Conservation (phyloP, 2,113 vertebrate genomes). For the Dendrocopos noguchii region DNA sequence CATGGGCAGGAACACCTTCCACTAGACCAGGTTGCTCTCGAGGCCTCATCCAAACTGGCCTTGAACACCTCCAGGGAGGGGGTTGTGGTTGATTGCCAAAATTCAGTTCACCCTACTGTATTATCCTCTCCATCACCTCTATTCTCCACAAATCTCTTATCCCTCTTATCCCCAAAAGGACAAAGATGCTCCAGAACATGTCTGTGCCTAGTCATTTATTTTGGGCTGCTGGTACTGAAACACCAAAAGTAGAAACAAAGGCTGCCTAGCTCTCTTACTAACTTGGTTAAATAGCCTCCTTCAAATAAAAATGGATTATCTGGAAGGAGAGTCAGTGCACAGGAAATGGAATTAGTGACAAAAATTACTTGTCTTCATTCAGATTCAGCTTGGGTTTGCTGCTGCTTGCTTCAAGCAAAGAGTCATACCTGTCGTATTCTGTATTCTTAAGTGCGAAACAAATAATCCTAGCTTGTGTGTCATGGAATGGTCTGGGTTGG, state of each 20-base stretch:
- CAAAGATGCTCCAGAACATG: not conserved
- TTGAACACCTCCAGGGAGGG: too few species aligned
- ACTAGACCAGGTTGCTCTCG: too few species aligned
- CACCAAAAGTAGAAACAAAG: not conserved
- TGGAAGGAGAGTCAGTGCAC: not conserved
- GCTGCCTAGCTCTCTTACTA: not conserved
- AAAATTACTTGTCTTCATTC: not conserved
- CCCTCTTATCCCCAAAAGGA: not conserved
- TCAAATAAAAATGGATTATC: not conserved
- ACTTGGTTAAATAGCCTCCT: not conserved
- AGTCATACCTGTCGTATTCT: not conserved
- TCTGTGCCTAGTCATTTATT: not conserved
- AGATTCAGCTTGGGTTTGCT: not conserved
- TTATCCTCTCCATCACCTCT: not conserved
- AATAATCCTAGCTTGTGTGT: not conserved
- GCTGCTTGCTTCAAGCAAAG: not conserved
- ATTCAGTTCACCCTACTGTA: not conserved
- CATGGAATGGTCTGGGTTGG: too few species aligned
- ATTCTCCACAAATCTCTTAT: not conserved
- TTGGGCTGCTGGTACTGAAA: not conserved
- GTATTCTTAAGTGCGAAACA: not conserved
- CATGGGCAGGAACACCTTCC: too few species aligned
- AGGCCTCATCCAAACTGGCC: too few species aligned
- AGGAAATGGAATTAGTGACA: not conserved
- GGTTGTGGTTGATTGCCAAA: not conserved